These are phyloP conservation scores for Entosphenus tridentatus DNA, from an alignment of 2,113 vertebrate species.

Conservation along the genomic window DNA sequence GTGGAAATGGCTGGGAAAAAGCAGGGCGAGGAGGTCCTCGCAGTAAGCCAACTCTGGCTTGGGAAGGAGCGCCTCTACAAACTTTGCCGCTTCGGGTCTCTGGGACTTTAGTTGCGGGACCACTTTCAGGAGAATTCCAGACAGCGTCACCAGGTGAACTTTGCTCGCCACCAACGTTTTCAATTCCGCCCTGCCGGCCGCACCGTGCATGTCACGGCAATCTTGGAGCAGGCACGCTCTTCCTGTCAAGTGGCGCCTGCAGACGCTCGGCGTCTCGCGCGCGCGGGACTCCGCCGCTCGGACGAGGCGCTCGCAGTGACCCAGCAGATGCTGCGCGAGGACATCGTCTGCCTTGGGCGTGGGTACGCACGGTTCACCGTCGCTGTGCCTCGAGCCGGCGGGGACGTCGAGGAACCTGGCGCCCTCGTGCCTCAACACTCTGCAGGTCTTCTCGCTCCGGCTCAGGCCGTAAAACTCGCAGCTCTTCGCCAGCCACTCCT, in stretches of 20 bases:
- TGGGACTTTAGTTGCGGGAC: slow-evolving; percentile 16
- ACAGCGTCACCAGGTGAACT: slow-evolving; percentile 25
- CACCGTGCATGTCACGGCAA: slow-evolving; percentile 23
- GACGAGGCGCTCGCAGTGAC: slow-evolving; percentile 21
- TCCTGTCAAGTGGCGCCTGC: slow-evolving; percentile 23
- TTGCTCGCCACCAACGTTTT: slow-evolving; percentile 22
- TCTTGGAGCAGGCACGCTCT: slow-evolving; percentile 20
- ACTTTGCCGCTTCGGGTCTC: slow-evolving; percentile 17
- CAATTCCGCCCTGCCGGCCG: slow-evolving; percentile 21
- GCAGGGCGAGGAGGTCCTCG: slow-evolving; percentile 19
- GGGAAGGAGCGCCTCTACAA: slow-evolving; percentile 18
- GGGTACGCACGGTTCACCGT: too few relatives aligned
- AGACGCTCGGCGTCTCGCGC: slow-evolving; percentile 20
- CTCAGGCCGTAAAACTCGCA: too few relatives aligned
- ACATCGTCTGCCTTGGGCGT: slow-evolving; percentile 2
- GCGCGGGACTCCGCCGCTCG: slow-evolving; percentile 11
- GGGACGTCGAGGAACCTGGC: too few relatives aligned
- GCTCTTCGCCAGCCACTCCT: too few relatives aligned
- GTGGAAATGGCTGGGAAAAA: slow-evolving; percentile 38
- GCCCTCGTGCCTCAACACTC: too few relatives aligned
- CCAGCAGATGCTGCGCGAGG: slow-evolving; percentile 24
- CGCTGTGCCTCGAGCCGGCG: too few relatives aligned
- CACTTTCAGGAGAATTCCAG: slow-evolving; percentile 27
- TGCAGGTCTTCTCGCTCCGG: too few relatives aligned
- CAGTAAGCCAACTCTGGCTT: slow-evolving; percentile 16